phyloP scores from a whole-genome alignment of 2,888 invertebrate species.

The Fabriciana adippe region DNA sequence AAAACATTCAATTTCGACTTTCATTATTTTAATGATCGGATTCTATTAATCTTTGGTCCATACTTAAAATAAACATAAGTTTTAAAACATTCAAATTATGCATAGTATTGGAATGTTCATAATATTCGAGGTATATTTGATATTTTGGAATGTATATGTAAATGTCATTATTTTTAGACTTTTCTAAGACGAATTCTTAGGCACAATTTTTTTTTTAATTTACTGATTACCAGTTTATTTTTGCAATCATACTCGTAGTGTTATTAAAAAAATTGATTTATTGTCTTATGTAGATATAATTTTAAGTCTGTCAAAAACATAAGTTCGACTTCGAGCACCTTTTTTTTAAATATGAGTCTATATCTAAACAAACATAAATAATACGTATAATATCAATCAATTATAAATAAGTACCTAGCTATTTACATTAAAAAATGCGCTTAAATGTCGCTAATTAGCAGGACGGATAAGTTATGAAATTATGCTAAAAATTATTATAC shows the following conservation, averaged over 20 bases:
- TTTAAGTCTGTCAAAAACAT: background rate
- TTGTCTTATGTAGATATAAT: no score
- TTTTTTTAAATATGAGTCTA: background rate
- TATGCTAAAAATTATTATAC: background rate
- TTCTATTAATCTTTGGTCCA: conserved; percentile 38
- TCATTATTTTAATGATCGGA: background rate
- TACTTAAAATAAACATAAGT: conserved; percentile 20
- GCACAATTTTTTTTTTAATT: no score
- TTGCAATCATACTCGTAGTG: no score
- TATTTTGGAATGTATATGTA: conserved; percentile 39
- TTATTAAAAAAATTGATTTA: no score
- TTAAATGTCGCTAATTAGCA: conserved; percentile 60
- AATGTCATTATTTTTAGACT: background rate
- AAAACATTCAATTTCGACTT: background rate
- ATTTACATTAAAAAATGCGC: conserved; percentile 42
- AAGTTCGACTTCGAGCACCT: conserved; percentile 15
- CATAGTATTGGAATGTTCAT: conserved; percentile 37
- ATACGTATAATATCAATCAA: conserved; percentile 17
- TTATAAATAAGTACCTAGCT: conserved; percentile 43
- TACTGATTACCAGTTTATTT: no score
- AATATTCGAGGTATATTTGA: conserved; percentile 30
- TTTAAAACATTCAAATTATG: conserved; percentile 27
- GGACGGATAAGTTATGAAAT: conserved; percentile 58
- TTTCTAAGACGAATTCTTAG: no score
- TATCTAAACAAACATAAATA: background rate